Conservation (phyloP, 2,888 invertebrate species). For the Leptarthrus brevirostris region DNA sequence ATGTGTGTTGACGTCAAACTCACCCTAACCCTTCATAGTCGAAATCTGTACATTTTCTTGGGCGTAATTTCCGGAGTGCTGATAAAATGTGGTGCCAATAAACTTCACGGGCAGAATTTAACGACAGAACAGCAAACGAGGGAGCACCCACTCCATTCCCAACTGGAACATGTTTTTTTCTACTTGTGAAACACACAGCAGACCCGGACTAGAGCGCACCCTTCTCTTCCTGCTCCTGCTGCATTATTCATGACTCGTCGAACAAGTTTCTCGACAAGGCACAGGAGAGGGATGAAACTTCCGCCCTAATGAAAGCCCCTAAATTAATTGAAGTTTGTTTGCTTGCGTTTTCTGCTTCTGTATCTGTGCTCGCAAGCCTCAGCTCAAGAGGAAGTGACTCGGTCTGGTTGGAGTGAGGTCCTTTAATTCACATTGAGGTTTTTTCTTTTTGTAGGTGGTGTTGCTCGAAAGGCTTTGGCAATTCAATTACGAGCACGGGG, state of each 20-base stretch:
- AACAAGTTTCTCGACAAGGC: background rate
- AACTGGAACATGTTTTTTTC: background rate
- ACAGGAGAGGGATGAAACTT: conserved; percentile 11
- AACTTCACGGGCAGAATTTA: background rate
- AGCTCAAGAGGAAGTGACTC: too few relatives aligned
- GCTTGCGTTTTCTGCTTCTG: background rate
- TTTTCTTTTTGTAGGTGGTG: too few relatives aligned
- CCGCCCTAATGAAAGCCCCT: conserved; percentile 34
- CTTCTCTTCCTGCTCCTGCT: background rate
- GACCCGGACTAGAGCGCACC: too few relatives aligned
- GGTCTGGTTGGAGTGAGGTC: too few relatives aligned
- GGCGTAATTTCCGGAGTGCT: conserved; percentile 28
- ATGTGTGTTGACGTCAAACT: too few relatives aligned
- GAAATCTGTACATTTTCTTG: background rate
- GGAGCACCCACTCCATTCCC: background rate
- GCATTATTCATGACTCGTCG: conserved; percentile 36
- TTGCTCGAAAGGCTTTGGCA: too few relatives aligned
- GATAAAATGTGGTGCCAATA: conserved; percentile 14
- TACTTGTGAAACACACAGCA: too few relatives aligned
- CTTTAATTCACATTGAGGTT: too few relatives aligned
- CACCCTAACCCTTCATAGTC: too few relatives aligned
- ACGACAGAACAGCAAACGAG: background rate
- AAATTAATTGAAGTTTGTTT: conserved; percentile 33
- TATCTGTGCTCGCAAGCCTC: background rate
- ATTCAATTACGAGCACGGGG: too few relatives aligned